Percentiles rank a stretch among this genome's conserved stretches.
These are phyloP conservation scores for Papilio xuthus DNA, from an alignment of 1,140 invertebrate species.

Conservation along the genomic window DNA sequence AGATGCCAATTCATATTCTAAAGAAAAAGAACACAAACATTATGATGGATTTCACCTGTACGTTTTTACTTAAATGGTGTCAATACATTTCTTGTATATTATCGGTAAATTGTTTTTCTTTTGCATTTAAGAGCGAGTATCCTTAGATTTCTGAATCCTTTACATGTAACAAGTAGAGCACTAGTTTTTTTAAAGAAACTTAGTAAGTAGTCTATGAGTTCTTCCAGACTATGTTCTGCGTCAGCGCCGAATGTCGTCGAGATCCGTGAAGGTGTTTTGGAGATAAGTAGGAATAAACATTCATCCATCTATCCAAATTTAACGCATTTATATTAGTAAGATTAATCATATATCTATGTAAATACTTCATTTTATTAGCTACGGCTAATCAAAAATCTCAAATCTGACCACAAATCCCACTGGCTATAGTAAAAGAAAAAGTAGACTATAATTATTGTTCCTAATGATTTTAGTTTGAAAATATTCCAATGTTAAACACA, in stretches of 20 bases:
- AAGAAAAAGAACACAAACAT: background rate
- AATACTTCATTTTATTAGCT: background rate
- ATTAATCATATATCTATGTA: background rate
- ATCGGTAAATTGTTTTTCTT: too few species aligned
- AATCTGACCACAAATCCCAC: slow-evolving; percentile 14
- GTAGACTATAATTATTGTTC: background rate
- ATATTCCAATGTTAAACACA: slow-evolving; percentile 30
- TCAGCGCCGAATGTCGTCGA: too few species aligned
- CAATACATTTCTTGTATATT: background rate
- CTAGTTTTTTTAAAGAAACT: too few species aligned
- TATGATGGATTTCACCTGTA: background rate
- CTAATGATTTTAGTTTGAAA: slow-evolving; percentile 36
- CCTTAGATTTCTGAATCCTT: too few species aligned
- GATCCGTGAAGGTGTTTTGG: too few species aligned
- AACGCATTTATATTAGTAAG: background rate
- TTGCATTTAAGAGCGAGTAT: too few species aligned
- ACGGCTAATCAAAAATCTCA: background rate
- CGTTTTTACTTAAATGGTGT: background rate
- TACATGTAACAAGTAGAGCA: too few species aligned
- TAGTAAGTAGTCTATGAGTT: too few species aligned
- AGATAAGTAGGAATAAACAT: too few species aligned
- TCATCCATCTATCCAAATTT: too few species aligned
- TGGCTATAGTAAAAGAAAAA: background rate
- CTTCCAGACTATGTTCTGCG: too few species aligned
- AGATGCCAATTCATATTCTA: background rate